Evolutionary conservation across 1,140 invertebrate genomes (phyloP).

Genomic region (Drosophila ironensis): DNA sequence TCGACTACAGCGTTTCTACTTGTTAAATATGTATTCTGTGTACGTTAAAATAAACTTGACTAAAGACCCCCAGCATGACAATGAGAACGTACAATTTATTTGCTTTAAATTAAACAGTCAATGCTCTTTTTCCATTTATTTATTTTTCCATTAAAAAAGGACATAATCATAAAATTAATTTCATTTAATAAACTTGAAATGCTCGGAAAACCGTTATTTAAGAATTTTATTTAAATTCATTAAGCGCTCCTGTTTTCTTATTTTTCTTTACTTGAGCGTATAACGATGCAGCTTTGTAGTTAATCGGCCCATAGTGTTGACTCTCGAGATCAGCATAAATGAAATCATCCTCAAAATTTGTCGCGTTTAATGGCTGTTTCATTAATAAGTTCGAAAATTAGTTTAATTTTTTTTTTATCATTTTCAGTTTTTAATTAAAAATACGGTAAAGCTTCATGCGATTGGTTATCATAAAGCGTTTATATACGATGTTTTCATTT

Average conservation of each 20-base stretch:
- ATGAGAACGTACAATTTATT: no score
- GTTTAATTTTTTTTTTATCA: slow-evolving; percentile 2
- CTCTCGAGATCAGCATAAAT: slow-evolving; percentile 95
- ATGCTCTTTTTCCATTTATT: no score
- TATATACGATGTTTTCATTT: no score
- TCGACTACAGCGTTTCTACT: no score
- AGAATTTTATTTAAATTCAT: slow-evolving; percentile 57
- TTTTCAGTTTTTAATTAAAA: slow-evolving; percentile 20
- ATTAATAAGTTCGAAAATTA: slow-evolving; percentile 2
- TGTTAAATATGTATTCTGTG: no score
- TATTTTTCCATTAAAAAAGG: no score
- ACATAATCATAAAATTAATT: no score
- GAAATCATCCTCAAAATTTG: slow-evolving; percentile 89
- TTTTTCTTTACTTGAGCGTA: slow-evolving; percentile 86
- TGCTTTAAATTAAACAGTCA: no score
- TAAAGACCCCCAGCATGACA: no score
- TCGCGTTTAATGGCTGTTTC: slow-evolving; percentile 82
- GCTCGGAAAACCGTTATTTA: no score
- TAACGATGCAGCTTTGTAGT: slow-evolving; percentile 93
- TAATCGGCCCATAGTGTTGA: slow-evolving; percentile 89
- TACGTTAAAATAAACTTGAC: no score
- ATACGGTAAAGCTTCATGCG: slow-evolving; percentile 2
- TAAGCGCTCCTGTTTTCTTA: slow-evolving; percentile 82
- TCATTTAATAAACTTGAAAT: no score
- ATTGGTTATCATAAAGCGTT: background rate